These are phyloP conservation scores for Heterodera filipjevi DNA, from an alignment of 2,888 invertebrate species.

Conservation along the genomic window DNA sequence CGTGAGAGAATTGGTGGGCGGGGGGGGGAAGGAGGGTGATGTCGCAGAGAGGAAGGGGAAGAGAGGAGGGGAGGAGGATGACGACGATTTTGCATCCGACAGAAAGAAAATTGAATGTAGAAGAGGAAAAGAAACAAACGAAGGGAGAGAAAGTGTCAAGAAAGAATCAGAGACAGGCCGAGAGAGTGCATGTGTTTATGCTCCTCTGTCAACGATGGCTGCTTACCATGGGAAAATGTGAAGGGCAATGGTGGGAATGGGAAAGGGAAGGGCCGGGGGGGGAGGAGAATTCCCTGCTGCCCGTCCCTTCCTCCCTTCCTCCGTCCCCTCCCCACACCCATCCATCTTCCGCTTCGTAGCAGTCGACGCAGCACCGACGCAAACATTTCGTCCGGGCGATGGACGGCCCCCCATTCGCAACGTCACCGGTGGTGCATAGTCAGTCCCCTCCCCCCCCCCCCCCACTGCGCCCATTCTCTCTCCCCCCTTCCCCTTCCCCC, in stretches of 20 bases:
- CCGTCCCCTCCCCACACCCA: neutral
- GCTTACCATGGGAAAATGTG: slow-evolving; percentile 16
- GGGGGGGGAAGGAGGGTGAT: too few species aligned
- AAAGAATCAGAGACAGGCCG: slow-evolving; percentile 6
- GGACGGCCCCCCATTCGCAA: slow-evolving; percentile 20
- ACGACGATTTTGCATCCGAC: neutral
- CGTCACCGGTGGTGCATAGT: slow-evolving; percentile 21
- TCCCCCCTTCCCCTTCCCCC: neutral
- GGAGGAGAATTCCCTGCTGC: neutral
- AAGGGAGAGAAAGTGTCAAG: neutral
- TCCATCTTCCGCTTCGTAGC: slow-evolving; percentile 24
- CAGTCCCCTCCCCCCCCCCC: neutral
- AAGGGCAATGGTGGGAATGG: slow-evolving; percentile 5
- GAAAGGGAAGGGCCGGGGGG: slow-evolving; percentile 14
- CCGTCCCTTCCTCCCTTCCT: neutral
- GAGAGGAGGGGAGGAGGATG: neutral
- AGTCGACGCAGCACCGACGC: slow-evolving; percentile 32
- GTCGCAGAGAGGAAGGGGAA: neutral
- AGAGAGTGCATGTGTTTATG: slow-evolving; percentile 9
- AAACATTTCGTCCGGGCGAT: slow-evolving; percentile 16
- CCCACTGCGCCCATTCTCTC: neutral
- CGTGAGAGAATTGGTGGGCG: too few species aligned
- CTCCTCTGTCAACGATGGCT: neutral
- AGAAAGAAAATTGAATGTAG: neutral
- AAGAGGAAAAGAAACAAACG: neutral